Base-by-base conservation (phyloP, 2,113 vertebrate genomes). In the Falco punctatus region DNA sequence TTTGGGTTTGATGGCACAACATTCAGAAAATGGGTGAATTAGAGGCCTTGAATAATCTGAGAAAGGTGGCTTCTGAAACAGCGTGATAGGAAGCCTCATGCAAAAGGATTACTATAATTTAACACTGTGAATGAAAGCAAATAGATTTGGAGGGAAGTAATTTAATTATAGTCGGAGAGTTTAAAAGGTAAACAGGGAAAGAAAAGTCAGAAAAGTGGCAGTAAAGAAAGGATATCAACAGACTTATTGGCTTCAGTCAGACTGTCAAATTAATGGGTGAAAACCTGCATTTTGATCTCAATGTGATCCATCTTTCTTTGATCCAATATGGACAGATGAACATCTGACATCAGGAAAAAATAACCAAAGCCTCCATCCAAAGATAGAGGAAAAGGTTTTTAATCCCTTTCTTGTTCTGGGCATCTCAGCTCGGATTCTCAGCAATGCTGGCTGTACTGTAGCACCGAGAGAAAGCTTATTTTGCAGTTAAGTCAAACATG, bases 141-240 rank as follows among this genome's bases (percentile, higher is more conserved):
- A 92, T 58, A 77, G 15, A 33, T 80, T 75, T 73, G 55, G 67
- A 86, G 26, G 27, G 19, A 92, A 10, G 13, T 90, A 92, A 93
- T 90, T 92, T 90, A 78, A 80, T 92, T 75, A 75, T 86, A 92
- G 18, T 44, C 65, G 46, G 30, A 88, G 13, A 46, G n/a, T 73
- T 92, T 49, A 65, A 94, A 89, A 88, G 5, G 62, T 80, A 90
- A 96, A 77, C 54, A 94, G 62, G 16, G 30, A 93, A 95, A 28
- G n/a, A 64, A 32, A 72, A 86, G 30, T 69, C 42, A 83, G 17
- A 33, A 80, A 80, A 80, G 5, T 51, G 46, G 69, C 1, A 4
- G 44, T 82, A 92, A 74, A 44, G 0, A 67, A 67, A 90, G 38
- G 21, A 46, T 73, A 54, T 65, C 35, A 80, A 15, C 20, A 74